A percentile compares a stretch with the other conserved stretches of the same genome.
Evolutionary conservation across 2,888 invertebrate genomes (phyloP).

Genomic region (Hypsopygia costalis): DNA sequence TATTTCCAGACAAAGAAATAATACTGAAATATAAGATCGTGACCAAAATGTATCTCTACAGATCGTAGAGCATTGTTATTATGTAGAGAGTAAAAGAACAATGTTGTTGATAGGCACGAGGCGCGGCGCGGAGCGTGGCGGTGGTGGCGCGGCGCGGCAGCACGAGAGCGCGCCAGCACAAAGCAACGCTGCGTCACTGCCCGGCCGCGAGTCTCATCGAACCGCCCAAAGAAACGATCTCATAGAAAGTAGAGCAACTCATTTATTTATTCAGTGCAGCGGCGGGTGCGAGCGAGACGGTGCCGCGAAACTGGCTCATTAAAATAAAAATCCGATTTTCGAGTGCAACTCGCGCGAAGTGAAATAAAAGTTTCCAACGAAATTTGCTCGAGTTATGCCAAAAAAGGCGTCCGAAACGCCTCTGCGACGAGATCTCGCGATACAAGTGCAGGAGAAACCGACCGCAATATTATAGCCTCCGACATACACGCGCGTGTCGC

Average conservation of each 20-base stretch:
- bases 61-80: constrained; percentile 38
- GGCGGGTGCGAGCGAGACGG: constrained; percentile 65
- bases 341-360: constrained; percentile 70
- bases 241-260: constrained; percentile 79
- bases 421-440: constrained; percentile 61
- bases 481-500: constrained; percentile 30
- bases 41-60: constrained; percentile 44
- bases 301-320: constrained; percentile 72
- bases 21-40: constrained; percentile 29
- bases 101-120: constrained; percentile 31
- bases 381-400: constrained; percentile 79
- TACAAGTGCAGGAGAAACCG: constrained; percentile 72
- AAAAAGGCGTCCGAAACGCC: constrained; percentile 73
- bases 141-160: constrained; percentile 13
- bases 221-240: constrained; percentile 73
- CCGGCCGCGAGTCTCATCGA: constrained; percentile 47
- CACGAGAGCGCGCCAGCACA: constrained; percentile 16
- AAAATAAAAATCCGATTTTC: constrained; percentile 76
- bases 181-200: constrained; percentile 29
- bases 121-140: constrained; percentile 15
- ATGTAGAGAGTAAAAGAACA: constrained; percentile 46
- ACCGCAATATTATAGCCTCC: constrained; percentile 62
- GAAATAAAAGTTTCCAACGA: constrained; percentile 74
- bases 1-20: constrained; percentile 32
- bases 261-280: constrained; percentile 78